These are phyloP conservation scores for Aphis gossypii DNA, from an alignment of 1,140 invertebrate species.

Conservation along the genomic window DNA sequence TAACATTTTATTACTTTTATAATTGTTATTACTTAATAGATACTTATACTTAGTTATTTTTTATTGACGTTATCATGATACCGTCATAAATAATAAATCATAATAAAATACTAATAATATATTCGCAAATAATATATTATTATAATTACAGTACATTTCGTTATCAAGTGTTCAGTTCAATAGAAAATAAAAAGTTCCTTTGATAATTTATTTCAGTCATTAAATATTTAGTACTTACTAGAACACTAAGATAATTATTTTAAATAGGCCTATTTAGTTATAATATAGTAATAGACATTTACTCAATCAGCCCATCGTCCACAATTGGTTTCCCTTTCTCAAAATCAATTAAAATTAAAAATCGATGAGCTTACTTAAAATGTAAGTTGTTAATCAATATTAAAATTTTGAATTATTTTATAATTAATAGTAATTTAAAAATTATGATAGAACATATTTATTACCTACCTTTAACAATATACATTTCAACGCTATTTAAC, in stretches of 20 bases:
- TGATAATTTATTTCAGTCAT: neutral
- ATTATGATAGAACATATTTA: neutral
- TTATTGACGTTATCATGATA: neutral
- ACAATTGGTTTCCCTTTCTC: neutral
- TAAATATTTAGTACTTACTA: neutral
- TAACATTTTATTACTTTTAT: neutral
- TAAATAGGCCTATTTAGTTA: neutral
- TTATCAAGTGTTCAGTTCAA: neutral
- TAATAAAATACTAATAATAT: neutral
- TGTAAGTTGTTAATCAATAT: neutral
- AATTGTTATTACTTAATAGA: neutral
- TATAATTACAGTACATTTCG: neutral
- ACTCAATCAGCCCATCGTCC: neutral
- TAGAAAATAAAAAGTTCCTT: neutral
- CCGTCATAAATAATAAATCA: slow-evolving; percentile 3
- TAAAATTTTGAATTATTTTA: neutral
- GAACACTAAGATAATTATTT: neutral
- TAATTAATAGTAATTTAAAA: no score
- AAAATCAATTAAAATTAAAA: neutral
- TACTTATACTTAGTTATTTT: neutral
- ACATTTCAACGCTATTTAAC: neutral
- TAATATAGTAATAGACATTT: neutral
- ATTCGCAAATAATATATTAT: neutral
- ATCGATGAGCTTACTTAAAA: neutral
- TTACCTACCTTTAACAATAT: neutral